These are phyloP conservation scores for Prunella himalayana DNA, from an alignment of 2,113 vertebrate species.

Conservation along the genomic window DNA sequence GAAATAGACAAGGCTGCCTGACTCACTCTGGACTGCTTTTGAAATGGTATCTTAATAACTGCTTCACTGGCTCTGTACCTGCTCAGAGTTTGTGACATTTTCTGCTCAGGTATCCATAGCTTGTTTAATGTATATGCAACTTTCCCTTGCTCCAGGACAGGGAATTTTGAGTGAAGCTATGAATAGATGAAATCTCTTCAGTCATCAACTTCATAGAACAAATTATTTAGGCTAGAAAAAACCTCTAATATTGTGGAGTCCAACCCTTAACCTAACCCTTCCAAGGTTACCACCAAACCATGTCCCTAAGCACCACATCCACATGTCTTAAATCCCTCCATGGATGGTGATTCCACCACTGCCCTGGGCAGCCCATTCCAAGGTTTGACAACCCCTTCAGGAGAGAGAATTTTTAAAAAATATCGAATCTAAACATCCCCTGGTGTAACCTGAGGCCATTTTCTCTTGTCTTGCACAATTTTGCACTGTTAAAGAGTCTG, in stretches of 20 bases:
- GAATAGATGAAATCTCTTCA: neutral
- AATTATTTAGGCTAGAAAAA: neutral
- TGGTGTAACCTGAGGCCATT: neutral
- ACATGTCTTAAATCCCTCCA: neutral
- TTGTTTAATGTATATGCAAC: neutral
- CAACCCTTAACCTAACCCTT: neutral
- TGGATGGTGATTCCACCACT: neutral
- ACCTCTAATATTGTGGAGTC: neutral
- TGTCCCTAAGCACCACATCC: neutral
- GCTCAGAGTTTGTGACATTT: neutral
- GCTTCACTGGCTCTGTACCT: neutral
- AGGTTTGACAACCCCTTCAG: neutral
- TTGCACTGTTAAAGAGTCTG: neutral
- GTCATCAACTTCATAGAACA: neutral
- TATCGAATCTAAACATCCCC: no score
- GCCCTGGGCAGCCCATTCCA: neutral
- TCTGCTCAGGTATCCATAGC: neutral
- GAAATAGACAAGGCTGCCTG: neutral
- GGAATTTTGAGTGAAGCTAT: neutral
- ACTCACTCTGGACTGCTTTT: neutral
- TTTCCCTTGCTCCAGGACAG: neutral
- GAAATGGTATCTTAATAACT: neutral
- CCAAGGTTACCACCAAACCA: neutral
- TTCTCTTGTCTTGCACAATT: accelerated
- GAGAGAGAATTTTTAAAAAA: neutral